Conservation (phyloP, 2,113 vertebrate species). For the Galeopterus variegatus region DNA sequence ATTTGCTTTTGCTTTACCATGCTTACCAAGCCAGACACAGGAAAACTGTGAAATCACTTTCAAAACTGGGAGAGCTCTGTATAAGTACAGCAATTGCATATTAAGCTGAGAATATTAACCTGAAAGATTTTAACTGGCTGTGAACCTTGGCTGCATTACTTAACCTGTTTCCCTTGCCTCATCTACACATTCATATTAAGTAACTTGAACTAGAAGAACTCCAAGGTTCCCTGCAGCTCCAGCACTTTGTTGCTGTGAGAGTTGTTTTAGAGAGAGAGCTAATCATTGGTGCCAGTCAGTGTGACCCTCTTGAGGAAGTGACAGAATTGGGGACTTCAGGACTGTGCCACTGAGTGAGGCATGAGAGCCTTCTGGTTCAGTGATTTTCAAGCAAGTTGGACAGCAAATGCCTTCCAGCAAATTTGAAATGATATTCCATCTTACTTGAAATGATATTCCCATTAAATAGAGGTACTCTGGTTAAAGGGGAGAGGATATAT, state of each 20-base stretch:
- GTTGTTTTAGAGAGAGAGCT: background rate
- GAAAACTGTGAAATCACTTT: background rate
- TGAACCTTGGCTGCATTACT: no score
- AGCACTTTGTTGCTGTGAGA: background rate
- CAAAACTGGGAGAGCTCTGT: background rate
- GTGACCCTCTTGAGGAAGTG: accelerated
- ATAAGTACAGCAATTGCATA: accelerated
- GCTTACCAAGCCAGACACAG: background rate
- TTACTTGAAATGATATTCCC: background rate
- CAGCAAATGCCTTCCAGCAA: background rate
- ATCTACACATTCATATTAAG: background rate
- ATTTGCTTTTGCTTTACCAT: background rate
- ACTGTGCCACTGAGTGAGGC: no score
- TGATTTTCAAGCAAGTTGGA: background rate
- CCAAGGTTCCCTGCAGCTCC: background rate
- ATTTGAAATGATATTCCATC: background rate
- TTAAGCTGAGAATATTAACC: no score
- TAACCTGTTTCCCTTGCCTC: background rate
- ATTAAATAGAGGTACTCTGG: background rate
- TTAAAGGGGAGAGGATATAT: background rate
- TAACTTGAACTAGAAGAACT: background rate
- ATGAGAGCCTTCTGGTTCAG: background rate
- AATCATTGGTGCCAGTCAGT: accelerated
- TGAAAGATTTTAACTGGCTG: background rate
- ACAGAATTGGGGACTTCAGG: accelerated